Evolutionary conservation across 2,888 invertebrate species (phyloP), one percentile per base, ranked within the genome.

Genomic region (Drosophila recens): DNA sequence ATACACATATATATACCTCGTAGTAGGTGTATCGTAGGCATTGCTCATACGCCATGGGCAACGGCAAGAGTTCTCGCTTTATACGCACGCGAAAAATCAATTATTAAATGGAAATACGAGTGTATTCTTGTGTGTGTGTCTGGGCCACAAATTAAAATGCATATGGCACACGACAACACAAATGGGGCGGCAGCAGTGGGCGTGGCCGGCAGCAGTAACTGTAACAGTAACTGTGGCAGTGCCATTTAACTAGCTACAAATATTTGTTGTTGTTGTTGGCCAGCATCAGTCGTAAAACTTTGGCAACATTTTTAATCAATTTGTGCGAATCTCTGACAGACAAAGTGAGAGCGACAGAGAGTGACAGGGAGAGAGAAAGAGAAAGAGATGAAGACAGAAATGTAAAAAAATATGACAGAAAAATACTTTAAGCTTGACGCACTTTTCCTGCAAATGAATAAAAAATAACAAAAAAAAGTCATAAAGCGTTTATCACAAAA

Each of bases 31-130:
- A 65, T 72, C 56, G 66, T 62, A 10, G 66, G 64, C 53, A 68
- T 79, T 76, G 76, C 79, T 74, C 80, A 83, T 83, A 85, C 80
- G 85, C 66, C 52, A 56, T 64, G 75, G 53, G 70, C 63, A 36
- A 42, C 63, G 10, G 46, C 46, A 59, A 67, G 71, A 69, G 70
- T 75, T 70, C 68, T 65, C 53, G 66, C 57, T 57, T 48, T 68
- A 58, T 72, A 80, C 84, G 84, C 86, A 84, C 84, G 86, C 84
- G 80, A 84, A 82, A 84, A 84, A 86, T 84, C 84, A 84, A 84
- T 84, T 84, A 84, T 84, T 86, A 75, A 86, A 84, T 84, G 84
- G 80, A 82, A 84, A 79, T 80, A 15, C 42, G 43, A 51, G 61
- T 52, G 43, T 33, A 49, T 43, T 38, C 38, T 49, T 59, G 59